Base-by-base conservation (phyloP, 2,888 invertebrate species). In the Rhagonycha lutea region DNA sequence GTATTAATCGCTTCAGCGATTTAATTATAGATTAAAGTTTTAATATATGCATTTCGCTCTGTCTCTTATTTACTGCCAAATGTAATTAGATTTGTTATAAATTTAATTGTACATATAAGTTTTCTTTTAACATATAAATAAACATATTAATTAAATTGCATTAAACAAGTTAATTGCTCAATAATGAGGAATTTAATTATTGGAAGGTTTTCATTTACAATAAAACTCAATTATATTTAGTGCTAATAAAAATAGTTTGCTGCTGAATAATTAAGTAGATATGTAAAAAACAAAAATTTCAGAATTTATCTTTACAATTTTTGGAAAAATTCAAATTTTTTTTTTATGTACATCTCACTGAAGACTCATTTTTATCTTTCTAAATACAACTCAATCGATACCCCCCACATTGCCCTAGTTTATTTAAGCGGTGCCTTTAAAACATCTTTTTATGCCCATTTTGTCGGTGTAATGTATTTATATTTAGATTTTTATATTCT, bases 21-120 rank as follows among this genome's bases (percentile, higher is more conserved):
- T 76, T 76, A 78, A 78, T 78, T 78, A 76, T 76, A 74, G 73
- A 76, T 78, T 73, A 78, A 76, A 76, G 23, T 70, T 23, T 65
- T 65, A 65, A 65, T 65, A 23, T 65, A 47, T 47, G 47, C 47
- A 47, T 47, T 47, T 47, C 12, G n/a, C 47, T n/a, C n/a, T n/a
- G 47, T n/a, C 47, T 47, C n/a, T 47, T 47, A 47, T 47, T 47
- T 47, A 47, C 47, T n/a, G 2, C 8, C 47, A 47, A 47, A 47
- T 47, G 47, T 47, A 47, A 47, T 47, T n/a, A 47, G n/a, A 47
- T 47, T 47, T 47, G 47, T n/a, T 47, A 47, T 47, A 47, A 47
- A 47, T 47, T n/a, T n/a, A 47, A 47, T 47, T 47, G 47, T 47
- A 18, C 18, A 18, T 18, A 47, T 47, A 47, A n/a, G 47, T 47